phyloP scores from a whole-genome alignment of 2,888 invertebrate species.

The Apomyelois bistriatella region DNA sequence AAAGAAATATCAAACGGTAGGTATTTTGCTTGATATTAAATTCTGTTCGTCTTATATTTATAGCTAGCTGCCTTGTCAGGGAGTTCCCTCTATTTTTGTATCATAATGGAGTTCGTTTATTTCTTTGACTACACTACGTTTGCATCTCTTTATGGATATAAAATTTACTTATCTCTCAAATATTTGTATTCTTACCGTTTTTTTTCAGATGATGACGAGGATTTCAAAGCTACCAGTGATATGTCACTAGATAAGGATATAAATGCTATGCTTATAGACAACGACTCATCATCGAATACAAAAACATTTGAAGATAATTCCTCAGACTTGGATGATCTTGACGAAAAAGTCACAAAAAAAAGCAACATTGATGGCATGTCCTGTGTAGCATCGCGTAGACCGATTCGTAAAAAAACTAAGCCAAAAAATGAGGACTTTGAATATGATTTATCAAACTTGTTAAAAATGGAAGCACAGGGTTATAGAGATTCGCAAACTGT shows the following conservation, averaged over 20 bases:
- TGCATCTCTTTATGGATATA: too few relatives aligned
- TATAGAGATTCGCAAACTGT: slow-evolving; percentile 59
- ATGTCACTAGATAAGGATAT: slow-evolving; percentile 33
- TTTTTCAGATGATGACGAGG: slow-evolving; percentile 49
- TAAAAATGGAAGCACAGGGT: slow-evolving; percentile 75
- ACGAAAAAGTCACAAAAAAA: slow-evolving; percentile 50
- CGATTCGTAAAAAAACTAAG: slow-evolving; percentile 83
- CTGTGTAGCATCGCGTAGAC: slow-evolving; percentile 68
- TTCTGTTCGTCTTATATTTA: neutral
- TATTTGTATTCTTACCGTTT: slow-evolving; percentile 12
- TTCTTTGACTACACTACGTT: too few relatives aligned
- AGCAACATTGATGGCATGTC: slow-evolving; percentile 26
- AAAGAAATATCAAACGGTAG: slow-evolving; percentile 47
- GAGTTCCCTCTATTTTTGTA: too few relatives aligned
- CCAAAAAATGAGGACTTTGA: slow-evolving; percentile 85
- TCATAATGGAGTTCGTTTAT: too few relatives aligned
- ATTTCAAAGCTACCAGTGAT: slow-evolving; percentile 32
- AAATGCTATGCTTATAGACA: slow-evolving; percentile 31
- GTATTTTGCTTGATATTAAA: slow-evolving; percentile 4
- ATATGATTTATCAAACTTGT: slow-evolving; percentile 82
- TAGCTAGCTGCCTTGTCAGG: too few relatives aligned
- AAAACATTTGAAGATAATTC: slow-evolving; percentile 70
- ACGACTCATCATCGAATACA: slow-evolving; percentile 40
- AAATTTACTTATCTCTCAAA: too few relatives aligned
- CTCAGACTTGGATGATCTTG: slow-evolving; percentile 65